These are phyloP conservation scores for Eurypyga helias DNA, from an alignment of 2,113 vertebrate species.

Conservation along the genomic window DNA sequence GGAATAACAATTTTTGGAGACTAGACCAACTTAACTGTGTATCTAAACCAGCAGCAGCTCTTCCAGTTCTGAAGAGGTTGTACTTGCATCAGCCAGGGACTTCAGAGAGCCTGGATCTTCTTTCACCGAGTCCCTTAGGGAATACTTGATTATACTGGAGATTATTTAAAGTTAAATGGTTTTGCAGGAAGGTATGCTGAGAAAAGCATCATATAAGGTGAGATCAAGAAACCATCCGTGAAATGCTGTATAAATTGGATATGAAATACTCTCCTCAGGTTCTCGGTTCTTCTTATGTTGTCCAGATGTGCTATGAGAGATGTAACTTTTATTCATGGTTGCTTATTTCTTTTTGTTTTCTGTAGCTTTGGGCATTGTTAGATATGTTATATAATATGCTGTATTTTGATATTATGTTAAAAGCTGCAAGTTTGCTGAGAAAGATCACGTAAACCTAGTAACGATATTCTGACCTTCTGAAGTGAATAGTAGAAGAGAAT, in stretches of 20 bases:
- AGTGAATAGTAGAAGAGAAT: not conserved
- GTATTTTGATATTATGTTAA: not conserved
- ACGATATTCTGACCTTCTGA: not conserved
- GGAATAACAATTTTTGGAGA: not conserved
- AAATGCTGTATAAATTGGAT: not conserved
- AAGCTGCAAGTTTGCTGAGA: not conserved
- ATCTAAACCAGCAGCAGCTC: not conserved
- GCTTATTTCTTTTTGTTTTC: not conserved
- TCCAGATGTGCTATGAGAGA: not conserved
- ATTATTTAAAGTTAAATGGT: not conserved
- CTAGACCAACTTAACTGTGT: not conserved
- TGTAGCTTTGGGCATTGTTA: not conserved
- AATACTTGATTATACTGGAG: not conserved
- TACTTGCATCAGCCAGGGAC: not conserved
- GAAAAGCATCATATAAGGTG: not conserved
- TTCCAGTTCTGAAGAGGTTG: conserved; percentile 13
- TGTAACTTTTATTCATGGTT: not conserved
- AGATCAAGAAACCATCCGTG: not conserved
- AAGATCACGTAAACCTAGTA: not conserved
- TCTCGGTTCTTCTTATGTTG: not conserved
- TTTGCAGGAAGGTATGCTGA: conserved; percentile 1
- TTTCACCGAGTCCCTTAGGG: not conserved
- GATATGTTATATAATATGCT: not conserved
- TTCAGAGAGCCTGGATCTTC: conserved; percentile 36
- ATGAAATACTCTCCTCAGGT: not conserved